Conservation (phyloP, 2,888 invertebrate genomes). For the Polylopha cassiicola region DNA sequence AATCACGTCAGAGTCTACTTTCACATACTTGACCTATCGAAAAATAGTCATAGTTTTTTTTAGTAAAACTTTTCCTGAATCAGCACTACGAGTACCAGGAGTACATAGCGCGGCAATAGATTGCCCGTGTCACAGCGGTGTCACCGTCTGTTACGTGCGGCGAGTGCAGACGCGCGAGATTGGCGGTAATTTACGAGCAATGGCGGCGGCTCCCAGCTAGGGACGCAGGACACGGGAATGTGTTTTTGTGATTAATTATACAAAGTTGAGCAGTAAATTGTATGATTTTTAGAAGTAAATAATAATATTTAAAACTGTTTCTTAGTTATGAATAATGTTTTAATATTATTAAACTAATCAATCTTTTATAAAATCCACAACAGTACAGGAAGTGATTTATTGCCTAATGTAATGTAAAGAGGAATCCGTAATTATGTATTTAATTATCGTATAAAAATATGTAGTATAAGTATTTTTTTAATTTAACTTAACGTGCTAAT, state of each 20-base stretch:
- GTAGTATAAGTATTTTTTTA: not conserved
- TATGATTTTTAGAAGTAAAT: too few species aligned
- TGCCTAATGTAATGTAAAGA: too few species aligned
- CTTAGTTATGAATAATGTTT: too few species aligned
- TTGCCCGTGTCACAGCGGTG: slow-evolving; percentile 11
- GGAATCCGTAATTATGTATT: not conserved
- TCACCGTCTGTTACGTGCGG: slow-evolving; percentile 14
- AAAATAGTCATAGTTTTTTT: slow-evolving; percentile 9
- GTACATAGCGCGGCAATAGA: slow-evolving; percentile 21
- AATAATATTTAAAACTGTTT: too few species aligned
- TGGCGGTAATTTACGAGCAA: slow-evolving; percentile 13
- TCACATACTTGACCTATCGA: not conserved
- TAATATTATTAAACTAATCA: not conserved
- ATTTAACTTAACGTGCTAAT: not conserved
- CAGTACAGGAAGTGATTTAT: not conserved
- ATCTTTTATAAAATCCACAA: not conserved
- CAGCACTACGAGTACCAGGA: slow-evolving; percentile 27
- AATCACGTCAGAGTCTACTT: too few species aligned
- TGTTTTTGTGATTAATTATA: slow-evolving; percentile 1
- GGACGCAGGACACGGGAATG: not conserved
- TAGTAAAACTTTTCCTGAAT: slow-evolving; percentile 27
- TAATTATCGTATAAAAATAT: not conserved
- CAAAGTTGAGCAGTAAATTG: not conserved
- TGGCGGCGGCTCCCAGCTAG: not conserved
- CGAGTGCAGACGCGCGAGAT: slow-evolving; percentile 14